Evolutionary conservation across 2,113 vertebrate genomes (phyloP).

Genomic region (Oryzias curvinotus): DNA sequence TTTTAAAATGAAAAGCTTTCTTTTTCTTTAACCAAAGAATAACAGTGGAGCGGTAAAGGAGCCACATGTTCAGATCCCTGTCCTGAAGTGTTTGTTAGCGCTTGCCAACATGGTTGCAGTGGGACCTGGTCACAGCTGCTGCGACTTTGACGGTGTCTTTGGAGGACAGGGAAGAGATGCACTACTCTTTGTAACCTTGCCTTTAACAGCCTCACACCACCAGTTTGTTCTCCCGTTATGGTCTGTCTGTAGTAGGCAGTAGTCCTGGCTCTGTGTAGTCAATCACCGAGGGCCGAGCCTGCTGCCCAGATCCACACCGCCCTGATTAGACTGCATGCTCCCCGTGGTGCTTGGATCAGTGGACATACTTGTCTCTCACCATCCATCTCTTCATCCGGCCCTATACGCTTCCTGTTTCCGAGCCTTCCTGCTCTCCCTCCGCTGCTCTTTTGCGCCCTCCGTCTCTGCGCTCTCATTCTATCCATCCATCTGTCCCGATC

Average conservation of each 20-base stretch:
- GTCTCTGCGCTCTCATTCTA: slow-evolving; percentile 53
- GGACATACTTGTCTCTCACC: slow-evolving; percentile 44
- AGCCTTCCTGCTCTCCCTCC: slow-evolving; percentile 41
- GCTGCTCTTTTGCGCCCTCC: slow-evolving; percentile 45
- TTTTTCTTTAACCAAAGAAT: too few relatives aligned
- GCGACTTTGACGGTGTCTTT: slow-evolving; percentile 17
- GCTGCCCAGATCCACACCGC: slow-evolving; percentile 32
- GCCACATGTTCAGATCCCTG: too few relatives aligned
- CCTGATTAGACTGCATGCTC: slow-evolving; percentile 59
- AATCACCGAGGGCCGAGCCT: slow-evolving; percentile 33
- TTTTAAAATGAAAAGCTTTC: too few relatives aligned
- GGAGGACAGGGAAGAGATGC: slow-evolving; percentile 18
- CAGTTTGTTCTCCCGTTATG: slow-evolving; percentile 36
- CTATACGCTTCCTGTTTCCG: slow-evolving; percentile 32
- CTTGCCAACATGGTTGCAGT: not conserved
- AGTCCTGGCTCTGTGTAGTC: slow-evolving; percentile 39
- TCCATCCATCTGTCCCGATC: slow-evolving; percentile 69
- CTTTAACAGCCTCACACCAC: slow-evolving; percentile 44
- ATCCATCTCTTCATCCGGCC: slow-evolving; percentile 36
- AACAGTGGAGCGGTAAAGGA: too few relatives aligned
- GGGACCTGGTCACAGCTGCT: not conserved
- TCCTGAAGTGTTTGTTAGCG: too few relatives aligned
- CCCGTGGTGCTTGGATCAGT: slow-evolving; percentile 52
- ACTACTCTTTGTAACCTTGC: slow-evolving; percentile 19
- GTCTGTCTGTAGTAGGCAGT: slow-evolving; percentile 37